A percentile compares a stretch with the other conserved stretches of the same genome.
Conservation (phyloP, 2,113 vertebrate genomes). For the Glareola pratincola region DNA sequence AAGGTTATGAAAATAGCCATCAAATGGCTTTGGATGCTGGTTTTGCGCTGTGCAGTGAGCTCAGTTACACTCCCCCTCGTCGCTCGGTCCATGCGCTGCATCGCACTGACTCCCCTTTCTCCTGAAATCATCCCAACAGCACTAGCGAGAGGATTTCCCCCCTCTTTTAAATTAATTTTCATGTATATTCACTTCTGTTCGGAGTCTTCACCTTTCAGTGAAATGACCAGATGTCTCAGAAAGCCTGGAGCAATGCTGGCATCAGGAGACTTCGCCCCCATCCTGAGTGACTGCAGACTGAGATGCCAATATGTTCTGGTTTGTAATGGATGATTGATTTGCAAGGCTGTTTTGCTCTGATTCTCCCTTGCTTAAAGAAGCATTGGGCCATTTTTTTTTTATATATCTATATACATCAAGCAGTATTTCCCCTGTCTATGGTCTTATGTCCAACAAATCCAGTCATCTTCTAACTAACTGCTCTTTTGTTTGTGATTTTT, state of each 20-base stretch:
- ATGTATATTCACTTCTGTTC: constrained; percentile 17
- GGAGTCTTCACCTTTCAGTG: constrained; percentile 34
- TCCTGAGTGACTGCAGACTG: constrained; percentile 44
- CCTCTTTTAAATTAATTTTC: constrained; percentile 59
- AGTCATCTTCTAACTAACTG: neutral
- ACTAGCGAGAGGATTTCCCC: neutral
- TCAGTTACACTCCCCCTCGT: neutral
- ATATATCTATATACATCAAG: neutral
- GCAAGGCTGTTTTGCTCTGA: constrained; percentile 31
- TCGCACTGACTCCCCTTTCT: neutral
- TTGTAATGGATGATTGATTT: constrained; percentile 67
- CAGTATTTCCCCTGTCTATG: neutral
- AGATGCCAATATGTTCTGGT: constrained; percentile 55
- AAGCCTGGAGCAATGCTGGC: constrained; percentile 51
- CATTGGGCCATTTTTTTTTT: neutral
- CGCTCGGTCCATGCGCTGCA: neutral
- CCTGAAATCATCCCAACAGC: neutral
- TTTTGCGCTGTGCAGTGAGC: neutral
- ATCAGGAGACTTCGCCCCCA: constrained; percentile 24
- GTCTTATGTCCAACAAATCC: neutral
- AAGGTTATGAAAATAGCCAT: neutral
- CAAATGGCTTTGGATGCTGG: neutral
- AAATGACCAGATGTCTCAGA: constrained; percentile 67
- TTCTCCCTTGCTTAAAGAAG: constrained; percentile 17
- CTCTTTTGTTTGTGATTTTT: neutral